These are phyloP conservation scores for Trichomycterus rosablanca DNA, from an alignment of 2,113 vertebrate species.

Conservation along the genomic window DNA sequence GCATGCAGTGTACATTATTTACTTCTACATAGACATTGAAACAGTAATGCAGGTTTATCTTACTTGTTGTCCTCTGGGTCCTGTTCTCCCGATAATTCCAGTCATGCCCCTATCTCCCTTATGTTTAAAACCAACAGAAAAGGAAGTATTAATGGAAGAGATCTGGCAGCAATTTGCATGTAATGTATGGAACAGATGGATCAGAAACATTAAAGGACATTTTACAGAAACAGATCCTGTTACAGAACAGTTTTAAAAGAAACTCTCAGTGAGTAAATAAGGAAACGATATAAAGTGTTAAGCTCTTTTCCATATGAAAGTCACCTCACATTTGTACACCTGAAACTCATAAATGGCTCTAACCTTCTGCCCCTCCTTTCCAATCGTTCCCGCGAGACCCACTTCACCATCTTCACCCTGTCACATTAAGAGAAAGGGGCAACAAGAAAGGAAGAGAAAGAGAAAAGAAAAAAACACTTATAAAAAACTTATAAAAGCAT, in stretches of 20 bases:
- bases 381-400: constrained; percentile 63
- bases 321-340: background rate
- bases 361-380: constrained; percentile 73
- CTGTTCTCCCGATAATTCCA: constrained; percentile 59
- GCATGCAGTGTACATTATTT: no score
- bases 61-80: constrained; percentile 67
- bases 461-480: background rate
- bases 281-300: background rate
- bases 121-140: constrained; percentile 21
- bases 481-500: no score
- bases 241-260: background rate
- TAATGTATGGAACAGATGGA: constrained; percentile 3
- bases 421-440: constrained; percentile 4
- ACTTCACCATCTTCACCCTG: constrained; percentile 75
- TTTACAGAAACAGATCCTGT: background rate
- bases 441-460: background rate
- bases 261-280: background rate
- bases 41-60: no score
- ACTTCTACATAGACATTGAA: no score
- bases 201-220: background rate
- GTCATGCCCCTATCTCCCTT: constrained; percentile 65
- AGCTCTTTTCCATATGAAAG: constrained; percentile 15
- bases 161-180: background rate
- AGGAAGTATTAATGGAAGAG: background rate
- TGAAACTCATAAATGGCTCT: constrained; percentile 42